Evolutionary conservation across 2,797 vertebrate genomes (phyloP), one percentile per base, ranked within the genome.

Genomic region (Sebastes steindachneri): DNA sequence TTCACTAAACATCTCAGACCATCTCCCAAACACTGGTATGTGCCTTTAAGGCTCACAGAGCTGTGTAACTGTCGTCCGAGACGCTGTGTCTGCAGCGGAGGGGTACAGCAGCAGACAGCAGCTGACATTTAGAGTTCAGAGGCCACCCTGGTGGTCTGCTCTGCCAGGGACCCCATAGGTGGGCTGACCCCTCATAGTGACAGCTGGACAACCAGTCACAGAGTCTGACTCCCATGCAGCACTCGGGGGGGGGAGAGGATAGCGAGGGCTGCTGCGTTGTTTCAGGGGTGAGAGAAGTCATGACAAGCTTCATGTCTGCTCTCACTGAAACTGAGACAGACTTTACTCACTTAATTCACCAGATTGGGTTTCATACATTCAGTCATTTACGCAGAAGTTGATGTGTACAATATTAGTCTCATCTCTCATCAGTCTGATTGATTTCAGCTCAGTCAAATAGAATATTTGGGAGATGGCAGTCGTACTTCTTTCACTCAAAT

Each of bases 181-280:
- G 83, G 78, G 17, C 73, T 64, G 70, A 85, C 74, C 76, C 75
- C 37, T 75, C 72, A 73, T 33, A 45, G 84, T 65, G 81, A 88
- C 88, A 91, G 89, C 87, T 90, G 89, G 78, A 79, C 80, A 75
- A 72, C 75, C 82, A 57, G 73, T 51, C 71, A 54, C 25, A 4
- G 45, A 45, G 54, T 68, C 72, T 64, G 70, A 66, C 45, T 58
- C 41, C 63, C 29, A n/a, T 26, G 28, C 21, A 21, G 71, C 68
- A 28, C 25, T 21, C 7, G 1, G 15, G 33, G 28, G 8, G 29
- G 23, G 69, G 71, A 64, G 62, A 45, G 33, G 26, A 12, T 3
- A 9, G 29, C 3, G 19, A 28, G 51, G 26, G 48, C 35, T 25
- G 31, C 75, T 19, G 72, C 70, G 72, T 75, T 80, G 75, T 83